Evolutionary conservation across 2,113 vertebrate genomes (phyloP).

Genomic region (Hystrix brachyura): DNA sequence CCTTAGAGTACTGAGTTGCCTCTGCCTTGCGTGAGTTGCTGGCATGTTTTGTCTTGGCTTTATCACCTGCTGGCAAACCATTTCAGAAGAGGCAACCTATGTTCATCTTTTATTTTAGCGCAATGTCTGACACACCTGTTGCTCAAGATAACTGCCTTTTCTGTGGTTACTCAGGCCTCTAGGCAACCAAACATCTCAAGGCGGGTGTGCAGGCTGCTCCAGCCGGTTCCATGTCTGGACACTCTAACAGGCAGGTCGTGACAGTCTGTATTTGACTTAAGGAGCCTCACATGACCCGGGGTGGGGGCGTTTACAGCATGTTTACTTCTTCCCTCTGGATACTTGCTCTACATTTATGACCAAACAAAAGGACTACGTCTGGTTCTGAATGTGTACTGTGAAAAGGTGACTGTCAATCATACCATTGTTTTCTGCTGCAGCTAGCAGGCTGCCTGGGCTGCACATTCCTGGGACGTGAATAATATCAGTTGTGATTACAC

Average conservation of each 20-base stretch:
- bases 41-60: constrained; percentile 8
- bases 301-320: neutral
- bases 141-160: constrained; percentile 53
- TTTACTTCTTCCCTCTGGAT: constrained; percentile 47
- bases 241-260: neutral
- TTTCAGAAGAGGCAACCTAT: constrained; percentile 41
- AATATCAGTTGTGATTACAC: constrained; percentile 90
- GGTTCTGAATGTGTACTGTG: neutral
- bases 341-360: constrained; percentile 22
- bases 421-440: constrained; percentile 87
- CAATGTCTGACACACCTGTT: constrained; percentile 33
- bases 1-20: neutral
- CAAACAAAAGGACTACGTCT: constrained; percentile 44
- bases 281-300: neutral
- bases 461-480: constrained; percentile 92
- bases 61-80: constrained; percentile 14
- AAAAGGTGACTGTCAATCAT: constrained; percentile 79
- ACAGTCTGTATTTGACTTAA: constrained; percentile 6
- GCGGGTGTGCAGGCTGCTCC: neutral
- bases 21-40: neutral
- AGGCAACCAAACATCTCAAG: constrained; percentile 55
- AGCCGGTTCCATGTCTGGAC: constrained; percentile 42
- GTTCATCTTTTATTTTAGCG: constrained; percentile 38
- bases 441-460: constrained; percentile 84
- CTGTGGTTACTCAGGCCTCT: constrained; percentile 6